Percentiles rank a stretch among this genome's conserved stretches.
Conservation (phyloP, 1,140 invertebrate genomes). For the Ceratina calcarata region DNA sequence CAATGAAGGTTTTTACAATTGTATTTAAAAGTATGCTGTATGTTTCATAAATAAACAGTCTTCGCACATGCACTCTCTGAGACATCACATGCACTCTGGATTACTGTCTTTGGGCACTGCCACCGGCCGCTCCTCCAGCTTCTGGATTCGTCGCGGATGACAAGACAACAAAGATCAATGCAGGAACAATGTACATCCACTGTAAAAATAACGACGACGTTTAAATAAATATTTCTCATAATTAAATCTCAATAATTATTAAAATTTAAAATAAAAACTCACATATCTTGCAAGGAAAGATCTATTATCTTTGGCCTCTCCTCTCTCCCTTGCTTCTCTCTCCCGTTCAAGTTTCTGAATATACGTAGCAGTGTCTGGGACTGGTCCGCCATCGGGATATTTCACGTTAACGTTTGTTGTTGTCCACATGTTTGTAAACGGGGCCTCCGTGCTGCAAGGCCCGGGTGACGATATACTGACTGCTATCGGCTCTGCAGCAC, state of each 20-base stretch:
- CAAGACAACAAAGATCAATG: constrained; percentile 91
- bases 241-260: not conserved
- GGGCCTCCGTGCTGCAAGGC: constrained; percentile 62
- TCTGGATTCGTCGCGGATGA: constrained; percentile 92
- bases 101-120: constrained; percentile 70
- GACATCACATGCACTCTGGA: constrained; percentile 36
- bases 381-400: constrained; percentile 74
- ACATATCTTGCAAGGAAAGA: constrained; percentile 98
- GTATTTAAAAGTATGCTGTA: constrained; percentile 53
- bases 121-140: constrained; percentile 78
- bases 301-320: constrained; percentile 94
- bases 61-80: constrained; percentile 14
- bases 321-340: constrained; percentile 92
- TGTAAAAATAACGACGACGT: constrained; percentile 78
- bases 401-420: constrained; percentile 72
- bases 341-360: constrained; percentile 95
- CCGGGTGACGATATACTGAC: constrained; percentile 71
- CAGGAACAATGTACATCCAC: constrained; percentile 98
- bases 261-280: constrained; percentile 77
- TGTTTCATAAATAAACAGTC: constrained; percentile 42
- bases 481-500: constrained; percentile 69
- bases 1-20: constrained; percentile 29
- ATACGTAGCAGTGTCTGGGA: constrained; percentile 94
- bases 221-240: not conserved
- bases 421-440: constrained; percentile 72